Conservation (phyloP, 2,113 vertebrate species). For the Hippolais icterina region DNA sequence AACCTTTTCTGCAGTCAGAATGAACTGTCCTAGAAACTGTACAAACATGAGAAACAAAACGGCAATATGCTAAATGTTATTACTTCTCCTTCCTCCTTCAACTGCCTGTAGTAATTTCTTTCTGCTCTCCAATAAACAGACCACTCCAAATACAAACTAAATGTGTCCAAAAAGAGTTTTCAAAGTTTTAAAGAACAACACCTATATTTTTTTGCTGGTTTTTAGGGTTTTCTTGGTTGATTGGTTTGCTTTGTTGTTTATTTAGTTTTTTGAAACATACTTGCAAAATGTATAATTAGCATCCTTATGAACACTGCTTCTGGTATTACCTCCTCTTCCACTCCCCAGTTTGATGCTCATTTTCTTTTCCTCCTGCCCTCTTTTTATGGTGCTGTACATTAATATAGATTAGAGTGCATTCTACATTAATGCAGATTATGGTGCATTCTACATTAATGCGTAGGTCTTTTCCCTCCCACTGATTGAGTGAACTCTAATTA, state of each 20-base stretch:
- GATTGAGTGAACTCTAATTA: neutral
- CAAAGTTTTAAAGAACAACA: neutral
- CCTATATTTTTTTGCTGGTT: neutral
- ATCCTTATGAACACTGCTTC: neutral
- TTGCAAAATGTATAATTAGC: neutral
- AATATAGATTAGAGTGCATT: neutral
- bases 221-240: neutral
- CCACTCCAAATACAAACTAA: neutral
- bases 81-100: neutral
- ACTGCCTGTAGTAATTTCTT: neutral
- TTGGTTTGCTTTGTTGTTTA: neutral
- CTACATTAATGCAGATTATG: neutral
- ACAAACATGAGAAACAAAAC: neutral
- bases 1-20: neutral
- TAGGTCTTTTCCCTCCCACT: neutral
- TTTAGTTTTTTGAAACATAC: neutral
- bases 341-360: neutral
- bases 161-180: neutral
- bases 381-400: neutral
- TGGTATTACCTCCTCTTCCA: neutral
- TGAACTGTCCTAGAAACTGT: neutral
- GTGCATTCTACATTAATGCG: neutral
- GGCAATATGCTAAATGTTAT: neutral
- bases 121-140: neutral
- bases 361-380: neutral